Evolutionary conservation across 2,888 invertebrate species (phyloP), one percentile per base, ranked within the genome.

Genomic region (Ectemnius lituratus): DNA sequence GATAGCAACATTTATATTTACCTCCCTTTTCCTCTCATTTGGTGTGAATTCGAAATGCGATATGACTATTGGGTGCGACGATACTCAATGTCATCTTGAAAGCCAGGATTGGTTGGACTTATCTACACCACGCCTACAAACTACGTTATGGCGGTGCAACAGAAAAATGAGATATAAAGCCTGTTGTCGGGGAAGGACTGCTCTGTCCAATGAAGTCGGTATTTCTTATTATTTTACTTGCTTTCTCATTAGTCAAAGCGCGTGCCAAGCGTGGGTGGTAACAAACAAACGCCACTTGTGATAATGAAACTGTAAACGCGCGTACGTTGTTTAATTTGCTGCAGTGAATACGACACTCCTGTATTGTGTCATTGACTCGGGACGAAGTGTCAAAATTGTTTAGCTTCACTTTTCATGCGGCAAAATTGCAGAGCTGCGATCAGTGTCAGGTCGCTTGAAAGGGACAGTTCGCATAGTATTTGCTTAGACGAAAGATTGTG

Each of bases 341-440:
- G 67, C 75, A 78, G 72, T 65, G 76, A 71, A 76, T 71, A 62
- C 63, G 46, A 75, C 28, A 62, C 68, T 67, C 63, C 71, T 70
- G 74, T 72, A 76, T 63, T 62, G 79, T 86, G 86, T 86, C 85
- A 86, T 87, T 86, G 86, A 86, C 86, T 84, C 75, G 70, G 72
- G 75, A 72, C 79, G 59, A 84, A 86, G 83, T 84, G 85, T 86
- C 83, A 86, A 84, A 83, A 85, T 82, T 71, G 60, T 52, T 63
- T 67, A 61, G 49, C 61, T 37, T 64, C 65, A 47, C n/a, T 57
- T 66, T 62, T 45, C 47, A 62, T 61, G 56, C 58, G 57, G 13
- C 23, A 58, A 69, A 58, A 67, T 47, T 57, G 49, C 49, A 52
- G 37, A 37, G 37, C 37, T 37, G 37, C 37, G 37, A 11, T 37